Evolutionary conservation across 53 echinoderm and acorn worm genomes (phyloP).

Genomic region (Astropecten irregularis): DNA sequence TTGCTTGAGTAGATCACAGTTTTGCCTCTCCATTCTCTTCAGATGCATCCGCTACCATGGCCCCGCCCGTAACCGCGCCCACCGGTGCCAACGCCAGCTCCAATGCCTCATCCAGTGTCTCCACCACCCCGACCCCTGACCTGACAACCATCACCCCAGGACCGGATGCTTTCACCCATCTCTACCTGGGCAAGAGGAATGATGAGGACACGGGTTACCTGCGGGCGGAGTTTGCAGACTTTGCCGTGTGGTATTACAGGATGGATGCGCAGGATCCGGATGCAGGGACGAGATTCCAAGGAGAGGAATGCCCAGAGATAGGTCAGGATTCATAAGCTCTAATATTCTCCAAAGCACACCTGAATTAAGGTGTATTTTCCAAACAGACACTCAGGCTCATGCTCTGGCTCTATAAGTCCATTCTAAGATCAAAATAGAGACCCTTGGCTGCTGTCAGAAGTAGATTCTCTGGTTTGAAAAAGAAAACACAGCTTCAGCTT

Average conservation of each 20-base stretch:
- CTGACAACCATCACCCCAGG: no score
- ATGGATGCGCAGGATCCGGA: slow-evolving; percentile 68
- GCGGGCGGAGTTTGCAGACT: slow-evolving; percentile 77
- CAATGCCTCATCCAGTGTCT: background rate
- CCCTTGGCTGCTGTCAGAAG: no score
- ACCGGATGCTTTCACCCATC: slow-evolving; percentile 46
- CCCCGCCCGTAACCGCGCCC: background rate
- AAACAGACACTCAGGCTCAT: background rate
- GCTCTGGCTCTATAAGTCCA: no score
- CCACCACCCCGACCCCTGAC: slow-evolving; percentile 1
- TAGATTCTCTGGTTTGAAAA: no score
- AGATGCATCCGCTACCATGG: no score
- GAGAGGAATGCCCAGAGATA: slow-evolving; percentile 73
- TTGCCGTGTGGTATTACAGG: slow-evolving; percentile 81
- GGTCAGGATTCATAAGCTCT: slow-evolving; percentile 42
- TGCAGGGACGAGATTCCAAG: slow-evolving; percentile 50
- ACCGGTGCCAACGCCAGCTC: slow-evolving; percentile 25
- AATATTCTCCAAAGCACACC: background rate
- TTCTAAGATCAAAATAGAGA: no score
- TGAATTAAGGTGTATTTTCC: background rate
- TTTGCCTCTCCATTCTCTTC: no score
- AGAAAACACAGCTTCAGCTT: no score
- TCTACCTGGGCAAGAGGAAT: slow-evolving; percentile 73
- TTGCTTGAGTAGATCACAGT: no score
- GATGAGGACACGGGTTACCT: slow-evolving; percentile 64